A percentile compares a stretch with the other conserved stretches of the same genome.
Conservation (phyloP, 2,113 vertebrate species). For the Poicephalus meyeri region DNA sequence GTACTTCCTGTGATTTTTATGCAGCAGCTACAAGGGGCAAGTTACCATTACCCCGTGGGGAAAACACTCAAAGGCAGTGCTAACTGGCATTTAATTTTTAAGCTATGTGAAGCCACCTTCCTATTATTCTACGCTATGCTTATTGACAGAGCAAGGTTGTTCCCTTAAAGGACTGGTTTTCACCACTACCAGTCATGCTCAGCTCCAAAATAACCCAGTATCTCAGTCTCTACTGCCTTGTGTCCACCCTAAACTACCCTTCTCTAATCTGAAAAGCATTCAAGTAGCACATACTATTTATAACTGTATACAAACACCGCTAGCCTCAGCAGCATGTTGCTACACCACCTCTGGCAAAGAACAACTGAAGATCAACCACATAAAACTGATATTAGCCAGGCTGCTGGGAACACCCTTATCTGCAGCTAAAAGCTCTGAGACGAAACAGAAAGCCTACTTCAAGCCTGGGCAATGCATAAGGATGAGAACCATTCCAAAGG, state of each 20-base stretch:
- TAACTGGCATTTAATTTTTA: background rate
- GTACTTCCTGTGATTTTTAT: background rate
- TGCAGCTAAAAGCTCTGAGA: background rate
- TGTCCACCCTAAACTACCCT: background rate
- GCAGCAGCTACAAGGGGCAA: background rate
- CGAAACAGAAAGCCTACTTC: background rate
- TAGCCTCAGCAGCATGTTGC: background rate
- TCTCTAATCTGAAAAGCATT: background rate
- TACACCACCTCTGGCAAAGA: background rate
- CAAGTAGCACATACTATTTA: background rate
- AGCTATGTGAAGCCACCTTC: background rate
- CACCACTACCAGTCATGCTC: background rate
- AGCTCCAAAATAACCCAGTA: background rate
- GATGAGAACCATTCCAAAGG: accelerated
- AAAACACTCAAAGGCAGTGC: background rate
- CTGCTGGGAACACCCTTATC: background rate
- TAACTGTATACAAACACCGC: background rate
- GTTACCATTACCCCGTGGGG: accelerated
- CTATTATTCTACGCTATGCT: background rate
- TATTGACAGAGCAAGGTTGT: accelerated
- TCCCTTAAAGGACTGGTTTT: background rate
- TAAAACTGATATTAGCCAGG: background rate
- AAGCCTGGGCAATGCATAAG: background rate
- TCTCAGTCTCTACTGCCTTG: background rate
- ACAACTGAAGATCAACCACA: background rate